phyloP scores from a whole-genome alignment of 2,113 vertebrate genomes.

The Amphiprion percula region DNA sequence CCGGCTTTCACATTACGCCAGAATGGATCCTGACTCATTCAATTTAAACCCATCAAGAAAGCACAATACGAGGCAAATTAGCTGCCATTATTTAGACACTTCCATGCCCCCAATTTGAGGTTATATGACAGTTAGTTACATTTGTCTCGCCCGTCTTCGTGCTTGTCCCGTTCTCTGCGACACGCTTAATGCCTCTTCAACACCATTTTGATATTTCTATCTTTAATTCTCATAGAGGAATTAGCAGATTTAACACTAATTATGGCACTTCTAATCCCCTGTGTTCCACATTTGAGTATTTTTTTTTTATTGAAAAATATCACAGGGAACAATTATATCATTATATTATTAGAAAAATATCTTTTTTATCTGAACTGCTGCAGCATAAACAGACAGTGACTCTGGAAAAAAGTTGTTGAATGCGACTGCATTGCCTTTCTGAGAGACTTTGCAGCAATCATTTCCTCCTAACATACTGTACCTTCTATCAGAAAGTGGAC shows the following conservation, averaged over 20 bases:
- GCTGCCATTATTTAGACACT: conserved; percentile 75
- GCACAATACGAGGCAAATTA: conserved; percentile 77
- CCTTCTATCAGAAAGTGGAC: too few species aligned
- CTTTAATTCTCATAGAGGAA: conserved; percentile 11
- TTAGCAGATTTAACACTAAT: conserved; percentile 34
- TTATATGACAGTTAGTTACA: conserved; percentile 70
- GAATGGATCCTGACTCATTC: conserved; percentile 79
- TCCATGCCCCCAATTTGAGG: conserved; percentile 60
- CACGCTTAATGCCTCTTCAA: background rate
- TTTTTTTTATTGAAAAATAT: conserved; percentile 19
- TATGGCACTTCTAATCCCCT: background rate
- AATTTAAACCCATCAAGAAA: conserved; percentile 73
- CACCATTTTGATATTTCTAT: background rate
- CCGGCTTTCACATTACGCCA: conserved; percentile 76
- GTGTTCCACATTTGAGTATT: background rate
- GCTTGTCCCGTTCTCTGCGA: conserved; percentile 20
- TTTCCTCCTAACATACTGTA: background rate
- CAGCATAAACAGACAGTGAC: background rate
- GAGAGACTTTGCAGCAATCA: too few species aligned
- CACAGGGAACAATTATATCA: background rate
- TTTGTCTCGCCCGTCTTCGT: conserved; percentile 56
- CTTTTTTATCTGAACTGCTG: too few species aligned
- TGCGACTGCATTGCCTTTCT: background rate
- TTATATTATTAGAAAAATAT: background rate
- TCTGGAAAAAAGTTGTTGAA: background rate